Percentiles rank a stretch among this genome's conserved stretches.
Conservation (phyloP, 1,140 invertebrate species). For the Ditylenchus dipsaci region DNA sequence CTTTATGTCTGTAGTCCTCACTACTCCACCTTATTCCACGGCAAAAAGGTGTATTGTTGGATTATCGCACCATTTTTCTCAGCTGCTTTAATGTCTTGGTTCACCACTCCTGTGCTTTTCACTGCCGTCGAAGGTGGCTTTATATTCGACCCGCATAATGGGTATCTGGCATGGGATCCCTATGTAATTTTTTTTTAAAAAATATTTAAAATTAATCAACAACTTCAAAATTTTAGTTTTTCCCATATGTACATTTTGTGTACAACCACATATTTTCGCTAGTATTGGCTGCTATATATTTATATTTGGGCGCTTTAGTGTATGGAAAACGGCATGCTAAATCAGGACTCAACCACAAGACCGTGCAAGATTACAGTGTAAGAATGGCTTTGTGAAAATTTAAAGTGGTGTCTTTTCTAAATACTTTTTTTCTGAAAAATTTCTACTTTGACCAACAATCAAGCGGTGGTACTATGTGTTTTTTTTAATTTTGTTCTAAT, state of each 20-base stretch:
- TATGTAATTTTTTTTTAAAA: not conserved
- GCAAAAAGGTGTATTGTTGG: not conserved
- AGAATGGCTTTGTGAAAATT: too few relatives aligned
- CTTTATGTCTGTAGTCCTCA: not conserved
- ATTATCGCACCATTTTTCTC: not conserved
- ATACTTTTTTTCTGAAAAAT: too few relatives aligned
- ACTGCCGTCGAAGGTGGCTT: not conserved
- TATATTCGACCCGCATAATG: not conserved
- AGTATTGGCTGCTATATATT: not conserved
- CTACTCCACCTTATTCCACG: not conserved
- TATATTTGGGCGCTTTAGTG: not conserved
- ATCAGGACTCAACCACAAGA: not conserved
- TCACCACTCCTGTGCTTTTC: not conserved
- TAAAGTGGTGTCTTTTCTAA: too few relatives aligned
- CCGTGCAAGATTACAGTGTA: not conserved
- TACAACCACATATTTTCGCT: not conserved
- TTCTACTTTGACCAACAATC: too few relatives aligned
- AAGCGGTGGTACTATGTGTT: too few relatives aligned
- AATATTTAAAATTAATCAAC: not conserved
- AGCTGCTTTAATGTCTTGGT: not conserved
- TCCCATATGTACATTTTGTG: not conserved
- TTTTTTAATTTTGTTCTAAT: too few relatives aligned
- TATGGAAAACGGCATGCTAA: not conserved
- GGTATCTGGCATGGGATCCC: not conserved
- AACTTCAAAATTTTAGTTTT: not conserved